Base-by-base conservation (phyloP, 2,113 vertebrate genomes). In the Pteronura brasiliensis region DNA sequence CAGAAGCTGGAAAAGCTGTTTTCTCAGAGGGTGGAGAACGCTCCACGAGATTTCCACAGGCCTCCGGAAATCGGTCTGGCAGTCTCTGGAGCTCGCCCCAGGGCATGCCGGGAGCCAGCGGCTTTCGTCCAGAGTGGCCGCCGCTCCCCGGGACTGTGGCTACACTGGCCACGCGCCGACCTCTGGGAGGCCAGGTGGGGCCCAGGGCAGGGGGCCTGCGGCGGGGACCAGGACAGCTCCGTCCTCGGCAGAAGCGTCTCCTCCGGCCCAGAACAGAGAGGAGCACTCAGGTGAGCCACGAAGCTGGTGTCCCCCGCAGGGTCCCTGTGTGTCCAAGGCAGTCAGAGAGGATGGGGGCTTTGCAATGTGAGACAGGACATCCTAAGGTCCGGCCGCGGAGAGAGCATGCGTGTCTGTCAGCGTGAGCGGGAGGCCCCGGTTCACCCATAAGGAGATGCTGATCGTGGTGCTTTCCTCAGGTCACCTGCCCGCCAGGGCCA, bases 171-270 rank as follows among this genome's bases (percentile, higher is more conserved):
- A 36, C 20, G 10, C 10, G 4, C 69, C 4, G 36, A 36, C 20
- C 21, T 6, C 71, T n/a, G 7, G 21, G 42, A 3, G 0, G 72
- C 25, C 39, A 44, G 72, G 39, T 25, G 25, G 39, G 21, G 11
- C n/a, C 69, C 69, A 23, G n/a, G 20, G 69, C 2, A 2, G 21
- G 0, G 21, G 69, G 69, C 5, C 2, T 1, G 11, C 10, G 2
- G 36, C 0, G 2, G 69, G 69, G 21, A 25, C 10, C 69, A 12
- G 36, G 21, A 21, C 20, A 2, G 69, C 69, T 39, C 11, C 4
- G 20, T 39, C 69, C 69, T 23, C n/a, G 0, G n/a, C n/a, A 72
- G 69, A 39, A 72, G 69, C 21, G 11, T 39, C 10, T 25, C 69
- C 2, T 0, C 36, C 4, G 5, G 36, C 69, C 36, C 69, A 39